These are phyloP conservation scores for Apotomis turbidana DNA, from an alignment of 2,888 invertebrate species.

Conservation along the genomic window DNA sequence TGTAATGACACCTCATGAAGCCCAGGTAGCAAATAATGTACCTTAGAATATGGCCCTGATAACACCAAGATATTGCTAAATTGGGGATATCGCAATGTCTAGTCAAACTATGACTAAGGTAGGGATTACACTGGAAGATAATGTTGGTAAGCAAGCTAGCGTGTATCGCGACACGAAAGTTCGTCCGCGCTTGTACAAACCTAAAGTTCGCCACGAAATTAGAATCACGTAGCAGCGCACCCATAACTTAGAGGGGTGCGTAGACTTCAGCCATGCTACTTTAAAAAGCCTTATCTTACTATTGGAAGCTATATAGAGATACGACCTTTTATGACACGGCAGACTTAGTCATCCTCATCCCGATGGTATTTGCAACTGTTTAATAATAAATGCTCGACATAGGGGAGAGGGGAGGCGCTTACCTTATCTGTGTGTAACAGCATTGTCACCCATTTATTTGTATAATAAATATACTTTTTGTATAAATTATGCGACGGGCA, in stretches of 20 bases:
- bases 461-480: conserved; percentile 37
- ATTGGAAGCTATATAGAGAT: too few species aligned
- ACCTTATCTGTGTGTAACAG: conserved; percentile 69
- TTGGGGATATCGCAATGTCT: too few species aligned
- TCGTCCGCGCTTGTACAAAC: conserved; percentile 7
- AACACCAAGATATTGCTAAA: too few species aligned
- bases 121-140: conserved; percentile 57
- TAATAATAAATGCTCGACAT: conserved; percentile 70
- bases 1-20: too few species aligned
- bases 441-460: conserved; percentile 45
- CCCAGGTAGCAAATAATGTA: too few species aligned
- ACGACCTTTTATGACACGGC: too few species aligned
- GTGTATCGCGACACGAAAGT: conserved; percentile 2
- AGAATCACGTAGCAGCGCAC: conserved; percentile 49
- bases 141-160: conserved; percentile 55
- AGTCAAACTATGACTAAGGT: conserved; percentile 52
- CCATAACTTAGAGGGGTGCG: conserved; percentile 57
- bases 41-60: too few species aligned
- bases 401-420: conserved; percentile 59
- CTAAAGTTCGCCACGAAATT: conserved; percentile 25
- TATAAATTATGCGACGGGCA: conserved; percentile 28
- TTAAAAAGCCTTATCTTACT: too few species aligned
- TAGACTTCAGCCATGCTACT: conserved; percentile 51
- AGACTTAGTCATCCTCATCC: conserved; percentile 36
- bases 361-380: conserved; percentile 72